These are phyloP conservation scores for Falco concolor DNA, from an alignment of 2,797 vertebrate species.

Conservation along the genomic window DNA sequence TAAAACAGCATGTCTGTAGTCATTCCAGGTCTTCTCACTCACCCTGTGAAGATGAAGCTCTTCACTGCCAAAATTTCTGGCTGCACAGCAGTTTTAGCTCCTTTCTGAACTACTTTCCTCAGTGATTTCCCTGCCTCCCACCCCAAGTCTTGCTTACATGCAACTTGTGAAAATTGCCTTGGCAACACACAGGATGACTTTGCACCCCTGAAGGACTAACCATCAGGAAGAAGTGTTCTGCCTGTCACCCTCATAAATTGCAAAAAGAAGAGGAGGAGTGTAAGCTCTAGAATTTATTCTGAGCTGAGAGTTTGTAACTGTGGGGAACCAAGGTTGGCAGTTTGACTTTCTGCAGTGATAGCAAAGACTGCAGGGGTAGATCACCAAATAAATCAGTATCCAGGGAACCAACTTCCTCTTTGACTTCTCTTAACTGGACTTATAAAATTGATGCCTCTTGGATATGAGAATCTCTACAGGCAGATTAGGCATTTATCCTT, in stretches of 20 bases:
- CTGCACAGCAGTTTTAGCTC: not conserved
- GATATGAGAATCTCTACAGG: not conserved
- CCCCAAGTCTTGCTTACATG: not conserved
- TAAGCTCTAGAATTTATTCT: not conserved
- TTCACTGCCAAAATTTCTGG: not conserved
- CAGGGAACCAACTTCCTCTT: not conserved
- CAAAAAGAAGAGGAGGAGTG: not conserved
- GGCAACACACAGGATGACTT: not conserved
- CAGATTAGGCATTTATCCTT: not conserved
- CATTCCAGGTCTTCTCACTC: not conserved
- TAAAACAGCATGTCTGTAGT: not conserved
- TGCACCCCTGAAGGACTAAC: not conserved
- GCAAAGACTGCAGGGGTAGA: not conserved
- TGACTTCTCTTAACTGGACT: not conserved
- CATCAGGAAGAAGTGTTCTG: not conserved
- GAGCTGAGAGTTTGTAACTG: not conserved
- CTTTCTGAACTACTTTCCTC: not conserved
- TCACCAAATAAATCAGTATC: not conserved
- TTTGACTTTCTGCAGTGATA: not conserved
- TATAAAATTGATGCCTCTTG: not conserved
- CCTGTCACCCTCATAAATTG: not conserved
- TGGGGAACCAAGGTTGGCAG: not conserved
- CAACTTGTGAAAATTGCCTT: not conserved
- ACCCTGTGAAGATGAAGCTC: not conserved
- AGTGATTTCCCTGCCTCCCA: not conserved